Base-by-base conservation (phyloP, 1,140 invertebrate species). In the Hyles euphorbiae region DNA sequence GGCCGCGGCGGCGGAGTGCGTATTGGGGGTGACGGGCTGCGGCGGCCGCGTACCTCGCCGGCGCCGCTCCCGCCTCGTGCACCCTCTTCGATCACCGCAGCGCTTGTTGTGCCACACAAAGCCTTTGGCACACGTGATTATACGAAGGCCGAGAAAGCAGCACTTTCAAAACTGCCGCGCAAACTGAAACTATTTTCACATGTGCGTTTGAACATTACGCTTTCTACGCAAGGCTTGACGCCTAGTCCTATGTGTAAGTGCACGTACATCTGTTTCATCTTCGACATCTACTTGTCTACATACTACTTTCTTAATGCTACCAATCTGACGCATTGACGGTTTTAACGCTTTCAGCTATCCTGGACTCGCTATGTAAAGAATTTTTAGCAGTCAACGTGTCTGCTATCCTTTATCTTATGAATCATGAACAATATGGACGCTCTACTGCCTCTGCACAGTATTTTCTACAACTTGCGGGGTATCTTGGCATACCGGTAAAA, bases 391-490 rank as follows among this genome's bases (percentile, higher is more conserved):
- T 93, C 50, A 97, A 97, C 85, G 96, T 98, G 48, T 96, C 96
- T 45, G 95, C 96, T 65, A 97, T 98, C 76, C 89, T 98, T 61
- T 98, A 98, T 88, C 92, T 98, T 87, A 97, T 97, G 94, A 98
- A 98, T 89, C 95, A 97, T 80, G 96, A 98, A 90, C 88, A 91
- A 82, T 95, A 94, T 65, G 96, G 96, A 33, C 91, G 95, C 58
- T 96, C 95, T 83, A 97, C 96, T 49, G 96, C 96, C 58, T 97
- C 96, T 48, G 95, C 96, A 33, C 96, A 98, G 86, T 98, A 98
- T 88, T 97, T 98, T 80, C 91, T 98, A 48, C 96, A 98, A 89
- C 89, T 98, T 63, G 96, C 96, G 53, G 95, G 94, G 36, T 97
- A 97, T 86, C 86, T 94, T 61, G 89, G 89, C 69, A 90, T 87